Conservation (phyloP, 92 coral and sea anemone species). For the Umimayanthus kanabou region DNA sequence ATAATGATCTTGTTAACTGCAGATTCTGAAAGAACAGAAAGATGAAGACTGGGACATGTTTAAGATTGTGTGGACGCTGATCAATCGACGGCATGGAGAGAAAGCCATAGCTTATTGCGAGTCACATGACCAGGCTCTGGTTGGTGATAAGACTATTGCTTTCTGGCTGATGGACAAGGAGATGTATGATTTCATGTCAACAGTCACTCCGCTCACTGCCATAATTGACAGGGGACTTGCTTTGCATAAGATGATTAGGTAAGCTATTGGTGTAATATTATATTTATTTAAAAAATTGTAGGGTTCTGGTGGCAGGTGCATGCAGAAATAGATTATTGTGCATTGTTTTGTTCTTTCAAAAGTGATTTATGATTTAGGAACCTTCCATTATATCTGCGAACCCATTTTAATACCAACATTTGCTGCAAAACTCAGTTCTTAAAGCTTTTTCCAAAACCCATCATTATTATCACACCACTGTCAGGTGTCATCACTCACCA, state of each 20-base stretch:
- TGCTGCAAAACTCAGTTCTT: no score
- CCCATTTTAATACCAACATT: no score
- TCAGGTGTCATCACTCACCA: no score
- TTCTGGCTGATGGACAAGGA: conserved; percentile 99
- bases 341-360: no score
- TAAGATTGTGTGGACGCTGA: conserved; percentile 75
- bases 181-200: conserved; percentile 93
- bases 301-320: not conserved
- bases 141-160: conserved; percentile 96
- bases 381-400: no score
- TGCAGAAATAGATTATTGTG: no score
- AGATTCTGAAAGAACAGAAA: conserved; percentile 80
- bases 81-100: conserved; percentile 90
- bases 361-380: no score
- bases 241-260: conserved; percentile 96
- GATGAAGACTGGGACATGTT: conserved; percentile 93
- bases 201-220: conserved; percentile 66
- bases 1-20: not conserved
- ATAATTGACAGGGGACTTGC: conserved; percentile 92
- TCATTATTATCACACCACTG: no score
- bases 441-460: no score
- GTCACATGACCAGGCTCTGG: conserved; percentile 97
- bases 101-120: conserved; percentile 96
- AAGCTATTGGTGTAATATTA: not conserved
- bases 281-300: no score